A percentile compares a stretch with the other conserved stretches of the same genome.
These are phyloP conservation scores for Pyrocephalus nanus DNA, from an alignment of 2,797 vertebrate species.

Conservation along the genomic window DNA sequence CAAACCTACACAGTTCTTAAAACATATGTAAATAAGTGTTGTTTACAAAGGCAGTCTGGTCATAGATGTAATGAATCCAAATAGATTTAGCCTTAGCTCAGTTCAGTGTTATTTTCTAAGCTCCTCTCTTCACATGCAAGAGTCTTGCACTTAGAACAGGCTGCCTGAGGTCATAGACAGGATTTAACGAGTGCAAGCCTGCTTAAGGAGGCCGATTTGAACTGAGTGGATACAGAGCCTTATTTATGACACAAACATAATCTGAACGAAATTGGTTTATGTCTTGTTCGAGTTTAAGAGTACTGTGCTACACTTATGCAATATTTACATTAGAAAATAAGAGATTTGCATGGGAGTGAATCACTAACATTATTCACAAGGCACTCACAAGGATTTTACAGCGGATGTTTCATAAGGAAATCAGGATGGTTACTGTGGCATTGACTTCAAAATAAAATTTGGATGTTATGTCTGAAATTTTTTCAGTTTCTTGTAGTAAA, in stretches of 20 bases:
- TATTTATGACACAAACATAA: conserved; percentile 46
- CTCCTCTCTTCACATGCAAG: background rate
- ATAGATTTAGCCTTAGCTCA: conserved; percentile 8
- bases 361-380: conserved; percentile 41
- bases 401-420: conserved; percentile 21
- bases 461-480: background rate
- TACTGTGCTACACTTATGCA: conserved; percentile 3
- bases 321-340: conserved; percentile 42
- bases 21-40: background rate
- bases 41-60: background rate
- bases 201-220: conserved; percentile 40
- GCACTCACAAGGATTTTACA: conserved; percentile 38
- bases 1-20: background rate
- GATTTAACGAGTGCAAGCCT: conserved; percentile 45
- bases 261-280: conserved; percentile 48
- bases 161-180: conserved; percentile 48
- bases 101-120: background rate
- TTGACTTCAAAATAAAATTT: conserved; percentile 5
- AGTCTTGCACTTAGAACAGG: conserved; percentile 37
- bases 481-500: background rate
- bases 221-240: conserved; percentile 38
- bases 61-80: conserved; percentile 12
- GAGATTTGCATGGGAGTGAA: conserved; percentile 48
- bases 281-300: background rate
- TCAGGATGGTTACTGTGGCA: background rate